phyloP scores from a whole-genome alignment of 1,140 invertebrate species.

The Drosophila arizonae region DNA sequence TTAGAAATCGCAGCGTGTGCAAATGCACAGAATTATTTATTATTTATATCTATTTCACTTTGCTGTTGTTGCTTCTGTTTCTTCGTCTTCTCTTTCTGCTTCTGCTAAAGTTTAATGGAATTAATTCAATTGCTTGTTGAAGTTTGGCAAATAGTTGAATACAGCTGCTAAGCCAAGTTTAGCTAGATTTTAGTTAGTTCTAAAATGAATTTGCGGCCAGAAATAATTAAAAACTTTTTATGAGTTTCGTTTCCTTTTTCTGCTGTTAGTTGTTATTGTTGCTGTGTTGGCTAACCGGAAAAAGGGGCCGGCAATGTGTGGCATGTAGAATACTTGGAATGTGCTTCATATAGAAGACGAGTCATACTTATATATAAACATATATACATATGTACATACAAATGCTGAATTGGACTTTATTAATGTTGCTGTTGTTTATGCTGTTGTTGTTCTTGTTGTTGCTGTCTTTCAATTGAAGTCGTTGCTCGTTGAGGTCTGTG shows the following conservation, averaged over 20 bases:
- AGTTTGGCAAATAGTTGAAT: background rate
- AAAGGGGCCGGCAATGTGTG: slow-evolving; percentile 55
- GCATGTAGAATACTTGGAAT: slow-evolving; percentile 49
- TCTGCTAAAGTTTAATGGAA: background rate
- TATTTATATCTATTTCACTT: background rate
- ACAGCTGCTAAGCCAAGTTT: background rate
- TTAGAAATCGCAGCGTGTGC: slow-evolving; percentile 2
- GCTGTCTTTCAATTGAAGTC: slow-evolving; percentile 65
- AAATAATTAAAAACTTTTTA: slow-evolving; percentile 68
- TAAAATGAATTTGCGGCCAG: slow-evolving; percentile 17
- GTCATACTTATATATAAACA: background rate
- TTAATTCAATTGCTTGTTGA: slow-evolving; percentile 4
- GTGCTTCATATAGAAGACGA: slow-evolving; percentile 15
- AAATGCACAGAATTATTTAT: background rate
- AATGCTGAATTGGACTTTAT: slow-evolving; percentile 58
- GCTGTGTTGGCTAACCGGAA: slow-evolving; percentile 62
- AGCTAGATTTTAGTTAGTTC: background rate
- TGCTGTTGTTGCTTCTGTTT: background rate
- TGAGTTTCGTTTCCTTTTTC: slow-evolving; percentile 45
- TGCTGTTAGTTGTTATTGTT: slow-evolving; percentile 28
- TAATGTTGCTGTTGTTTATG: slow-evolving; percentile 7
- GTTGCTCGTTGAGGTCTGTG: slow-evolving; percentile 60
- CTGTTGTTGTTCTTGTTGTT: slow-evolving; percentile 18
- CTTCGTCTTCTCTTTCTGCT: too few relatives aligned
- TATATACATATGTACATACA: background rate